Evolutionary conservation across 2,113 vertebrate genomes (phyloP).

Genomic region (Eidolon helvum): DNA sequence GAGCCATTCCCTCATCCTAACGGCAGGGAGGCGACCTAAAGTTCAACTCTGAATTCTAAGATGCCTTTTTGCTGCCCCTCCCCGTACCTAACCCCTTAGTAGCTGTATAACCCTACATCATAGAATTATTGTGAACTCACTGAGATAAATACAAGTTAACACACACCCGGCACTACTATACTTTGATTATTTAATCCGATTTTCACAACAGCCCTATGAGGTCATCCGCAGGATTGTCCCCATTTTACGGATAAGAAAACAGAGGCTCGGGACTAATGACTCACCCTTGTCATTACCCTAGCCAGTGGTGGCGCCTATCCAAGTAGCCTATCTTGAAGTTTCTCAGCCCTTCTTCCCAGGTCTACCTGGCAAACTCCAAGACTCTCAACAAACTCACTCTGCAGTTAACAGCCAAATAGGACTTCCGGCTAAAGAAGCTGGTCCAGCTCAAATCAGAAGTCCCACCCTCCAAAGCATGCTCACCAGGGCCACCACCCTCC

Average conservation of each 20-base stretch:
- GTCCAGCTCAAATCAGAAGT: constrained; percentile 14
- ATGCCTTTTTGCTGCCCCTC: neutral
- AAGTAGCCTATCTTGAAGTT: neutral
- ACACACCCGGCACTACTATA: neutral
- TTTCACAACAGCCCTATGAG: neutral
- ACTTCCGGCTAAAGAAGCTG: neutral
- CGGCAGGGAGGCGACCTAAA: neutral
- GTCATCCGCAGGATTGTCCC: neutral
- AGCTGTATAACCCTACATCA: neutral
- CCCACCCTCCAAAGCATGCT: neutral
- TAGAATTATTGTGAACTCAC: neutral
- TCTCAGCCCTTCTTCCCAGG: neutral
- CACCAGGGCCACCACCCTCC: neutral
- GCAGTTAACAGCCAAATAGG: neutral
- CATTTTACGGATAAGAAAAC: neutral
- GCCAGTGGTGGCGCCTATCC: neutral
- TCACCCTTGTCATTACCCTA: neutral
- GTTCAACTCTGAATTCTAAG: neutral
- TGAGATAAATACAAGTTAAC: neutral
- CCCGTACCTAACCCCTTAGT: fast-evolving
- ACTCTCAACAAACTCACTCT: neutral
- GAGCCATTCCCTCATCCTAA: neutral
- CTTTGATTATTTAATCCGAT: neutral
- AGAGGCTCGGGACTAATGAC: neutral
- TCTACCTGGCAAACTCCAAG: neutral